phyloP scores from a whole-genome alignment of 2,797 vertebrate genomes.

The Myotis myotis region DNA sequence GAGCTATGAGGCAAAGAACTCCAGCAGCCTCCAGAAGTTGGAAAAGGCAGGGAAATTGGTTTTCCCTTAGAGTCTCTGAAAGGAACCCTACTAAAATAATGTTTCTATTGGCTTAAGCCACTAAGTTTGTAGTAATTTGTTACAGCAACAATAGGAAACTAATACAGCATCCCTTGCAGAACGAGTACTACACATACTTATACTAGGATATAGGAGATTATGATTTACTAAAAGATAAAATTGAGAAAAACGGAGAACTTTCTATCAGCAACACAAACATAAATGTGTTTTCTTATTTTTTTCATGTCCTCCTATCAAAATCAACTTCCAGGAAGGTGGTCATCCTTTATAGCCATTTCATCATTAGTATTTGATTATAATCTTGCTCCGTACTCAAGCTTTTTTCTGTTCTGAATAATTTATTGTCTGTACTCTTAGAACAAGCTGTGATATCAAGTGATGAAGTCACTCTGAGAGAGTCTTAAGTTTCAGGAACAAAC shows the following conservation, averaged over 20 bases:
- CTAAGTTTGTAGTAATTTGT: neutral
- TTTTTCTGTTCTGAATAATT: constrained; percentile 6
- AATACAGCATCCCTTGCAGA: neutral
- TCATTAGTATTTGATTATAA: constrained; percentile 22
- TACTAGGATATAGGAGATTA: neutral
- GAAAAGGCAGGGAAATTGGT: neutral
- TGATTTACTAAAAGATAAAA: constrained; percentile 11
- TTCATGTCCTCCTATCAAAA: neutral
- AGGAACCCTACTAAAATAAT: neutral
- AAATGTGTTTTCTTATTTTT: neutral
- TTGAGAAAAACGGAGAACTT: neutral
- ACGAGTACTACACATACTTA: neutral
- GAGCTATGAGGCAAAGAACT: neutral
- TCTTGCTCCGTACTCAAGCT: neutral
- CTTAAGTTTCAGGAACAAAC: constrained; percentile 27
- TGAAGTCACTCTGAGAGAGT: neutral
- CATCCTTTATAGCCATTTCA: constrained; percentile 2
- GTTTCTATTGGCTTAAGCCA: neutral
- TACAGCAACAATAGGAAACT: neutral
- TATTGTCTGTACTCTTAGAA: constrained; percentile 17
- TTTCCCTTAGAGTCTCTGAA: neutral
- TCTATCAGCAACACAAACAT: neutral
- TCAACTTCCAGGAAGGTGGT: neutral
- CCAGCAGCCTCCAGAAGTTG: neutral
- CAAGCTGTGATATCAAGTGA: neutral